Evolutionary conservation across 64 coral and sea anemone species (phyloP).

Genomic region (Astreopora myriophthalma): DNA sequence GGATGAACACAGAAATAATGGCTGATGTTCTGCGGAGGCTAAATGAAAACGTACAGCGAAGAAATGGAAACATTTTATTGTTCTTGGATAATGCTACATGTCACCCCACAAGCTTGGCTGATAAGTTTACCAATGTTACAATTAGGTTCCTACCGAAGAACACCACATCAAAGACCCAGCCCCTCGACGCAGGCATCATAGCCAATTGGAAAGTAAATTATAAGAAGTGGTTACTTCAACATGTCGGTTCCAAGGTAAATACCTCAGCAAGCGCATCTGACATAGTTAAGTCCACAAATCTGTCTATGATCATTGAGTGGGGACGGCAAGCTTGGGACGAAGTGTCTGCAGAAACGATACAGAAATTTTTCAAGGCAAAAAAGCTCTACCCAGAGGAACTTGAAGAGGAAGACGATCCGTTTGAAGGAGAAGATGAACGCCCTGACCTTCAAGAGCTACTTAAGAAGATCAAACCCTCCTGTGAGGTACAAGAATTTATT

Average conservation of each 20-base stretch:
- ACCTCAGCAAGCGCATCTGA: too few species aligned
- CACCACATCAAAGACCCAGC: neutral
- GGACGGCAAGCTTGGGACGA: too few species aligned
- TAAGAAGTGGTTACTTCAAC: too few species aligned
- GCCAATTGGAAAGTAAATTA: neutral
- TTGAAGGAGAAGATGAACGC: neutral
- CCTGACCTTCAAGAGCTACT: neutral
- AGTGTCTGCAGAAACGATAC: neutral
- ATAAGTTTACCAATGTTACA: neutral
- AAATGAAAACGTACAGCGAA: too few species aligned
- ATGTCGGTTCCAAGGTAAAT: too few species aligned
- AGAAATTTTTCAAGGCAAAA: neutral
- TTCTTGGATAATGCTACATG: too few species aligned
- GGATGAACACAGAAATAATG: too few species aligned
- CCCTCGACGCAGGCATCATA: slow-evolving; percentile 10
- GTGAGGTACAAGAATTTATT: neutral
- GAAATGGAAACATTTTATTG: too few species aligned
- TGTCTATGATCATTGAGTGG: neutral
- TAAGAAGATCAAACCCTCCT: neutral
- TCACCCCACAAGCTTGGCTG: too few species aligned
- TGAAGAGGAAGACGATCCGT: neutral
- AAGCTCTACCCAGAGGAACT: neutral
- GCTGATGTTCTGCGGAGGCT: too few species aligned
- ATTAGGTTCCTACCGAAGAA: too few species aligned
- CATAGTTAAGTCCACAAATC: neutral